A percentile compares a stretch with the other conserved stretches of the same genome.
These are phyloP conservation scores for Morpho achilles DNA, from an alignment of 2,888 invertebrate species.

Conservation along the genomic window DNA sequence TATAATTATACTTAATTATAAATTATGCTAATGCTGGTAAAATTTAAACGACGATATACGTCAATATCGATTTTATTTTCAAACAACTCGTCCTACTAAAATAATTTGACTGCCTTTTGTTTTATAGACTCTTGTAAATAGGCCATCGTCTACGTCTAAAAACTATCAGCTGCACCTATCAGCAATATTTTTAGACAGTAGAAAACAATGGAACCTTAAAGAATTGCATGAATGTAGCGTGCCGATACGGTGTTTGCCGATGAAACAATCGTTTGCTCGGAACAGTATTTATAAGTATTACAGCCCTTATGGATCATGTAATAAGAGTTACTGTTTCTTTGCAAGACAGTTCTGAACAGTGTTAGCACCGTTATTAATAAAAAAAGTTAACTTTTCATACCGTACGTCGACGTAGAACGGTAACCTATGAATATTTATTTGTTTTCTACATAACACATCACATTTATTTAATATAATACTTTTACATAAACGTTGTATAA, in stretches of 20 bases:
- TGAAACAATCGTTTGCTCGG: constrained; percentile 15
- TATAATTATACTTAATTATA: no score
- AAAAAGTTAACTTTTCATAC: constrained; percentile 13
- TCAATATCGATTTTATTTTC: no score
- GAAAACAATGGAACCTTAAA: constrained; percentile 20
- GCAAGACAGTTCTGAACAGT: not conserved
- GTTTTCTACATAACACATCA: constrained; percentile 11
- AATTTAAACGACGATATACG: no score
- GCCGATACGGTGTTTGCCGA: constrained; percentile 14
- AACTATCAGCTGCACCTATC: not conserved
- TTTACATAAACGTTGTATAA: constrained; percentile 11
- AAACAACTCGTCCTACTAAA: no score
- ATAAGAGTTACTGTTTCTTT: not conserved
- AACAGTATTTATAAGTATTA: constrained; percentile 1
- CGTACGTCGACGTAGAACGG: constrained; percentile 17
- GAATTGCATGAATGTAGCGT: constrained; percentile 22
- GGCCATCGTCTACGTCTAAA: not conserved
- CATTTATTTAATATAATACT: constrained; percentile 2
- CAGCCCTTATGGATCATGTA: not conserved
- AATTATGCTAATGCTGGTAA: no score
- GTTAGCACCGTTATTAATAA: constrained; percentile 9
- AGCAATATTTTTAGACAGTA: constrained; percentile 13
- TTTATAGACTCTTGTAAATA: no score
- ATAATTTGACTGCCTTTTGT: no score
- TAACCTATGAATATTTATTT: constrained; percentile 12